Conservation (phyloP, 2,888 invertebrate species). For the Buathra laborator region DNA sequence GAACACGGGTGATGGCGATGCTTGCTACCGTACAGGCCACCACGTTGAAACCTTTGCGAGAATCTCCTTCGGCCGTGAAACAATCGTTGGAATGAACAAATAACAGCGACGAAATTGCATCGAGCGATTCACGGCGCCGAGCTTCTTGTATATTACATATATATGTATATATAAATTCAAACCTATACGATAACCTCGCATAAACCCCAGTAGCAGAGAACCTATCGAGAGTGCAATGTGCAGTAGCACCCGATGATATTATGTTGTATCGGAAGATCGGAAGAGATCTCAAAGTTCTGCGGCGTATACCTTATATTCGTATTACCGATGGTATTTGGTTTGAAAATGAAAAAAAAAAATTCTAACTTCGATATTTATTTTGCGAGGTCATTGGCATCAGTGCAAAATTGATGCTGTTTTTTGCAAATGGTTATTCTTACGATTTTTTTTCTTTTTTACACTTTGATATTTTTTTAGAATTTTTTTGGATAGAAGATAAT, state of each 20-base stretch:
- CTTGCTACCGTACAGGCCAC: slow-evolving; percentile 79
- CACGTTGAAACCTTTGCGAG: slow-evolving; percentile 50
- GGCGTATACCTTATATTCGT: slow-evolving; percentile 38
- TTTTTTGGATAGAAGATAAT: too few relatives aligned
- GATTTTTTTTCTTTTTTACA: not conserved
- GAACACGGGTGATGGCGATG: slow-evolving; percentile 55
- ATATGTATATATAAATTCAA: slow-evolving; percentile 21
- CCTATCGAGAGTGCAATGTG: slow-evolving; percentile 28
- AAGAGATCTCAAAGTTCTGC: slow-evolving; percentile 27
- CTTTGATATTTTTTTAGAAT: not conserved
- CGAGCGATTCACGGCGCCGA: slow-evolving; percentile 63
- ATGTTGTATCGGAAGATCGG: slow-evolving; percentile 40
- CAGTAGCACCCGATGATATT: slow-evolving; percentile 59
- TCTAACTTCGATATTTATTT: slow-evolving; percentile 1
- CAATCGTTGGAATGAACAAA: slow-evolving; percentile 70
- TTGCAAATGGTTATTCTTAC: not conserved
- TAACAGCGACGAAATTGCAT: slow-evolving; percentile 70
- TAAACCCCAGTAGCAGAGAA: slow-evolving; percentile 19
- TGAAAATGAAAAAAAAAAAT: not conserved
- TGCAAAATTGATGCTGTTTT: not conserved
- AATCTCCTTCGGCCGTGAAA: slow-evolving; percentile 63
- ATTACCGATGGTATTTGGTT: not conserved
- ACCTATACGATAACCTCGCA: not conserved
- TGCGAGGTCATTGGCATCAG: not conserved
- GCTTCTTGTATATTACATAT: slow-evolving; percentile 18